phyloP scores from a whole-genome alignment of 2,113 vertebrate species.

The Amazona guildingii region DNA sequence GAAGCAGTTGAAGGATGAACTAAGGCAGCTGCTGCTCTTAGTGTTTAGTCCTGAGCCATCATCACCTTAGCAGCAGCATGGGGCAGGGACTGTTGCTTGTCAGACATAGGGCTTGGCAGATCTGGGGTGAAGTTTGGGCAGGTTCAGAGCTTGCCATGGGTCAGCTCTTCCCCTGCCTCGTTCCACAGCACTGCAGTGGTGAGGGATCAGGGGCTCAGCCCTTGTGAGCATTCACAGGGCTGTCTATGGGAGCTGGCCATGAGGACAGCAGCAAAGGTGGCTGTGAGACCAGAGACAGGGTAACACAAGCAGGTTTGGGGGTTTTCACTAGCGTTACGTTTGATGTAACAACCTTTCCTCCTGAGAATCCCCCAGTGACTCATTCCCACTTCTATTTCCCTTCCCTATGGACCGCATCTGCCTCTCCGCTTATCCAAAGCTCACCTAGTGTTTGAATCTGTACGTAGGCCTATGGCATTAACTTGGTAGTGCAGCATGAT shows the following conservation, averaged over 20 bases:
- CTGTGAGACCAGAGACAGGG: neutral
- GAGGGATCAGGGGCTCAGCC: neutral
- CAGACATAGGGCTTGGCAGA: accelerated
- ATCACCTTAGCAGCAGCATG: neutral
- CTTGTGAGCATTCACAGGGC: neutral
- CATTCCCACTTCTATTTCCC: neutral
- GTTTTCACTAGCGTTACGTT: neutral
- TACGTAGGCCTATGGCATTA: accelerated
- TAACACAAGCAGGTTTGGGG: neutral
- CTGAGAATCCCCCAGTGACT: neutral
- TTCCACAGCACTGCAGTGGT: accelerated
- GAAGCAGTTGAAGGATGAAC: neutral
- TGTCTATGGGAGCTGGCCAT: accelerated
- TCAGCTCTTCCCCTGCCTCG: neutral
- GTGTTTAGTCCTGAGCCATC: neutral
- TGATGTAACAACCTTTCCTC: neutral
- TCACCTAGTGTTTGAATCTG: neutral
- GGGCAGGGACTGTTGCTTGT: neutral
- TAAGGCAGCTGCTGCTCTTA: neutral
- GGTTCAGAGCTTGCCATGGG: accelerated
- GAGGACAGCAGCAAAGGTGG: accelerated
- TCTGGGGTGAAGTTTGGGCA: neutral
- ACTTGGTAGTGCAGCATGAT: accelerated
- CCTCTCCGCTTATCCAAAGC: neutral
- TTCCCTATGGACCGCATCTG: neutral